Base-by-base conservation (phyloP, 1,140 invertebrate genomes). In the Cydia splendana region DNA sequence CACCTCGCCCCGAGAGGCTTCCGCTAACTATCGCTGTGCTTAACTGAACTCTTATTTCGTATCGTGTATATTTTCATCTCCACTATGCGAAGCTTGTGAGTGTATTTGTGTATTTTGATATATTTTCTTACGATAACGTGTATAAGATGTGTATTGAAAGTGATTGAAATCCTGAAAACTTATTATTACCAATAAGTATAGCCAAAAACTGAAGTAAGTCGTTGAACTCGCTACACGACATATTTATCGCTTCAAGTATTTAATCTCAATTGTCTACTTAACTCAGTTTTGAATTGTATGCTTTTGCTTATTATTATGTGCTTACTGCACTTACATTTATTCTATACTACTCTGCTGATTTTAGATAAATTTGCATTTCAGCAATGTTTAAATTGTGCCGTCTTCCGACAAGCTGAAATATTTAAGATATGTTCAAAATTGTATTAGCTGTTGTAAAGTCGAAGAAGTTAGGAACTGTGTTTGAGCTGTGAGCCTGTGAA, bases 1-100 rank as follows among this genome's bases (percentile, higher is more conserved):
- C 92, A 93, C 67, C 79, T 93, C 10, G 78, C 75, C 77, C 86
- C 84, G 1, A 85, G 78, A 77, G 88, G 88, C 77, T 88, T 88
- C 45, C 86, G 86, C 84, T 87, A 84, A 75, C 48, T 80, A 28
- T 65, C 62, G 76, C 74, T 76, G 78, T 76, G 79, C 78, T 51
- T 74, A 74, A 76, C 65, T 76, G 74, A 78, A 82, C 77, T 73
- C 38, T 77, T 78, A 30, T 74, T 74, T 77, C 74, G 74, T 67
- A 67, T 48, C 42, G 57, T 77, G 65, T 79, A 65, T 75, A 24
- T 75, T 77, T 76, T 42, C 42, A 24, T 2, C 48, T 15, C 34
- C 69, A 38, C 15, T 28, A 18, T 18, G 30, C 18, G 28, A 38
- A 67, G 38, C 9, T 75, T 77, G 74, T 75, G 62, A 38, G 77